A percentile compares a stretch with the other conserved stretches of the same genome.
These are phyloP conservation scores for Gonocerus acuteangulatus DNA, from an alignment of 2,888 invertebrate species.

Conservation along the genomic window DNA sequence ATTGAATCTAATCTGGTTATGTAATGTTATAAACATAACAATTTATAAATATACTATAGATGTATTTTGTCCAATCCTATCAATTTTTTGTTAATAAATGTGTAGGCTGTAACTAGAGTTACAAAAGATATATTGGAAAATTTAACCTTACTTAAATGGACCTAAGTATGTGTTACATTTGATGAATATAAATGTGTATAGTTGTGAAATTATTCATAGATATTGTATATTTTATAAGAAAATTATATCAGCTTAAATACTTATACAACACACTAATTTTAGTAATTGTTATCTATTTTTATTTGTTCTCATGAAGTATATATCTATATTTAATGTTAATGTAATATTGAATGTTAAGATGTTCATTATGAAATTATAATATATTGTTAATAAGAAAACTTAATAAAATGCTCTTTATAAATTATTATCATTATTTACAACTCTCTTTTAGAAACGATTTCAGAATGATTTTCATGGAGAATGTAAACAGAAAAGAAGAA, in stretches of 20 bases:
- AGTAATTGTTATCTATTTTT: constrained; percentile 14
- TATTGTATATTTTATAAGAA: constrained; percentile 25
- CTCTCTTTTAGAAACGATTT: too few relatives aligned
- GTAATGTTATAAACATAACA: background rate
- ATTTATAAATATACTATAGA: constrained; percentile 12
- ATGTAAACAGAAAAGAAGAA: too few relatives aligned
- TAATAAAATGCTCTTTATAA: constrained; percentile 14
- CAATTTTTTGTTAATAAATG: constrained; percentile 18
- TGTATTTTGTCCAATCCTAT: constrained; percentile 21
- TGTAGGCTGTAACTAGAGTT: constrained; percentile 9
- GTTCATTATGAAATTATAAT: constrained; percentile 13
- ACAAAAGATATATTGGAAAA: constrained; percentile 1
- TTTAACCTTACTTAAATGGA: constrained; percentile 10
- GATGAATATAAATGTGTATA: constrained; percentile 19
- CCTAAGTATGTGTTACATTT: constrained; percentile 14
- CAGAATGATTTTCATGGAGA: too few relatives aligned
- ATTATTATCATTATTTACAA: too few relatives aligned
- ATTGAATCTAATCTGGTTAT: too few relatives aligned
- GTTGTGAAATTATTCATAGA: constrained; percentile 25
- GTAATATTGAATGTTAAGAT: constrained; percentile 18
- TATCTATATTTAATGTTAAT: constrained; percentile 19
- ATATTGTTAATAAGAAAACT: constrained; percentile 10
- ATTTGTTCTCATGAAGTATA: constrained; percentile 14
- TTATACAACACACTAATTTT: constrained; percentile 1
- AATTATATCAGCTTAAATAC: constrained; percentile 19